Conservation (phyloP, 2,797 vertebrate genomes). For the Hypotaenidia okinawae region DNA sequence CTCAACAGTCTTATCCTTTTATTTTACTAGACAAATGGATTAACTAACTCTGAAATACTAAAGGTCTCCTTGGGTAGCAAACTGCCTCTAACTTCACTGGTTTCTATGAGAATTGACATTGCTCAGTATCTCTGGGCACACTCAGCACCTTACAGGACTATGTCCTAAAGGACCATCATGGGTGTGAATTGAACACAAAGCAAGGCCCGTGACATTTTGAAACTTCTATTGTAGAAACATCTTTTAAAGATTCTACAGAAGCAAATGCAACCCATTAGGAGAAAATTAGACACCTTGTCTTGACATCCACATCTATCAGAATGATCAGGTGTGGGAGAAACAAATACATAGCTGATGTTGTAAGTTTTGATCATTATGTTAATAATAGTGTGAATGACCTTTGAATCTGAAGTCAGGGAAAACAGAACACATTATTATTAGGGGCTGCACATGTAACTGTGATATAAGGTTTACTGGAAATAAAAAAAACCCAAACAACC, state of each 20-base stretch:
- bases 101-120: slow-evolving; percentile 3
- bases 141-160: neutral
- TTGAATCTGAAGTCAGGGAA: neutral
- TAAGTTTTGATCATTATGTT: slow-evolving; percentile 11
- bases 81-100: neutral
- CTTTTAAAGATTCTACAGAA: neutral
- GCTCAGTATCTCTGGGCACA: neutral
- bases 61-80: slow-evolving; percentile 38
- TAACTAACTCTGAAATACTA: slow-evolving; percentile 35
- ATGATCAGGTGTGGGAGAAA: neutral
- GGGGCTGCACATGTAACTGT: neutral
- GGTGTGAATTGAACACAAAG: neutral
- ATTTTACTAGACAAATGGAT: slow-evolving; percentile 49
- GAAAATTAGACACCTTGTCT: neutral
- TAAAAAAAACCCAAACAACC: neutral
- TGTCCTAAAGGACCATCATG: neutral
- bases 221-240: neutral
- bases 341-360: neutral
- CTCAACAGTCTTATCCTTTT: neutral
- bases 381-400: neutral
- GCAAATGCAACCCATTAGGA: neutral
- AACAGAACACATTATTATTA: neutral
- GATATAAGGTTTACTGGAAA: neutral
- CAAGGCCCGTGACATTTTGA: neutral
- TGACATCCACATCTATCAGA: neutral